Percentiles rank a stretch among this genome's conserved stretches.
These are phyloP conservation scores for Argyresthia goedartella DNA, from an alignment of 2,888 invertebrate species.

Conservation along the genomic window DNA sequence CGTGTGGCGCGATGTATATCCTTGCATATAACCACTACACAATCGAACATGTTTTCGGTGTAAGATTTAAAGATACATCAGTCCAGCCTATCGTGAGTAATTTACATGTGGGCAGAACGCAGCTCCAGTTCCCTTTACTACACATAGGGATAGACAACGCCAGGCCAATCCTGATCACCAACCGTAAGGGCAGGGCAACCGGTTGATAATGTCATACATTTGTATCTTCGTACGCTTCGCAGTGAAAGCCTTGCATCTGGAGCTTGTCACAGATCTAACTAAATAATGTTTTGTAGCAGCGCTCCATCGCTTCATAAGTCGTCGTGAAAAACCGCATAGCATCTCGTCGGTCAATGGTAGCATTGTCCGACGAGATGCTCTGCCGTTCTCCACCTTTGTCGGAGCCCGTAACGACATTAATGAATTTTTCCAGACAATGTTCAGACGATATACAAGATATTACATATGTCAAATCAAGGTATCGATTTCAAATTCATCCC, in stretches of 20 bases:
- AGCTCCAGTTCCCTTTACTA: conserved; percentile 7
- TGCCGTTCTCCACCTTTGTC: conserved; percentile 12
- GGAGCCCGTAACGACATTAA: conserved; percentile 10
- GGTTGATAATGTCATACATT: conserved; percentile 2
- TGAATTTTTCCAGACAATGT: neutral
- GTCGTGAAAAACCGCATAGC: conserved; percentile 10
- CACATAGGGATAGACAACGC: conserved; percentile 8
- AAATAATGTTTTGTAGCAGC: conserved; percentile 4
- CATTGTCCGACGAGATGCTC: too few species aligned
- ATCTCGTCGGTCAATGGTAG: conserved; percentile 13
- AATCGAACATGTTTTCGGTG: neutral
- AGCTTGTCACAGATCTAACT: conserved; percentile 5
- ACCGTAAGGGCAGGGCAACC: conserved; percentile 7
- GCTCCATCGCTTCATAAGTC: conserved; percentile 4
- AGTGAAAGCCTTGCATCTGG: conserved; percentile 7
- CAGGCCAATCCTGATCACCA: conserved; percentile 11
- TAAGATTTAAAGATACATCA: neutral
- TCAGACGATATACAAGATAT: neutral
- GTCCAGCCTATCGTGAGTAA: neutral
- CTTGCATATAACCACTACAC: conserved; percentile 1
- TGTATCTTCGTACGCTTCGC: conserved; percentile 1
- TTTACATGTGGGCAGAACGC: conserved; percentile 4
- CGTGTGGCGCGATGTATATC: too few species aligned
- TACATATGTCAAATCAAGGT: conserved; percentile 13
- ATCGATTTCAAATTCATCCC: conserved; percentile 18